Base-by-base conservation (phyloP, 2,797 vertebrate species). In the Pterois miles region DNA sequence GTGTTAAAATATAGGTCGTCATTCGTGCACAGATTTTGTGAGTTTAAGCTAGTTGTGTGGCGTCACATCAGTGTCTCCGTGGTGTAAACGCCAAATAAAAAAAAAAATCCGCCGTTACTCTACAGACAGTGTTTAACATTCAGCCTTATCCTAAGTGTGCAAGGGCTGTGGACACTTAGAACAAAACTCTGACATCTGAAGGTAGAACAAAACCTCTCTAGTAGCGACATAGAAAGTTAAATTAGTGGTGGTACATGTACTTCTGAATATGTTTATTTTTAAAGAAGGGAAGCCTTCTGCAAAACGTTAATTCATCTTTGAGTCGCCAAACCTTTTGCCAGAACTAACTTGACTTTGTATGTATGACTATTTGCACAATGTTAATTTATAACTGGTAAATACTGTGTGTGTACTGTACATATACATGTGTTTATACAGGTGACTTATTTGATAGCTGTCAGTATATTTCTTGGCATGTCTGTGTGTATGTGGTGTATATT, bases 311-410 rank as follows among this genome's bases (percentile, higher is more conserved):
- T 71, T 76, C 13, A 78, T 60, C 8, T 85, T 86, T 85, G 23
- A 84, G 67, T 86, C 85, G 83, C 69, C 57, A 53, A 85, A 80
- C 14, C 25, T 64, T 60, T 70, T 81, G 58, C 52, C 46, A 70
- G 83, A 73, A 74, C 81, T 76, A 82, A 80, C 79, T 85, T 89
- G 79, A 89, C 79, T 88, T 83, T 88, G 71, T 90, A 80, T 85
- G 86, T 87, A 75, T 88, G 84, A 77, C 86, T 91, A 79, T 92
- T 95, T 95, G 93, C 90, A 94, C 92, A 94, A 85, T 94, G 84
- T 94, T 95, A 93, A 95, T 95, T 95, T 95, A 94, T 94, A 91
- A 92, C 82, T 82, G 78, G 58, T 91, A 86, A 90, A 89, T 84
- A 85, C 86, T 91, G 84, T 88, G 85, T 89, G 83, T 86, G 18